Evolutionary conservation across 2,797 vertebrate genomes (phyloP), one percentile per base, ranked within the genome.

Genomic region (Lycodopsis pacificus): DNA sequence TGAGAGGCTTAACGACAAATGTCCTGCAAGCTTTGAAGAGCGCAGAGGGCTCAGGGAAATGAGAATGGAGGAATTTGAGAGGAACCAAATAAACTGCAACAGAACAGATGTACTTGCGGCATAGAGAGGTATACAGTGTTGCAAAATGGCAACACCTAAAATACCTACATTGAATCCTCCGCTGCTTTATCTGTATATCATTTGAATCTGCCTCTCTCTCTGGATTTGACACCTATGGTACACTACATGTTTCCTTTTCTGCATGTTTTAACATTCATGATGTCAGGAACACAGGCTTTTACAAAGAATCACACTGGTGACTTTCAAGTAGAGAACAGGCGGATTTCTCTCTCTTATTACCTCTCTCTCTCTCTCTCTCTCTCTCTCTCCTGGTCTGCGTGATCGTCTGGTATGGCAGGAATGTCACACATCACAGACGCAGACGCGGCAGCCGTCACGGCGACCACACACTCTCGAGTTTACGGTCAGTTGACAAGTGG

Each of bases 371-470:
- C 19, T 38, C 46, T 20, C 46, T 46, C 9, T 42, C 49, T 40
- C 53, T 11, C 48, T 53, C 30, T 36, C 25, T 68, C 54, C 64
- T 19, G 40, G 83, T 79, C 78, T 92, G 86, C 84, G 78, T 88
- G 79, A 86, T 86, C 54, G 76, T 93, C 87, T 94, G 94, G 92
- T 91, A 95, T 95, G 93, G 76, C 81, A 88, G 88, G 94, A 95
- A 95, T 95, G 92, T 91, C 88, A 93, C 89, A 93, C 91, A 84
- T 86, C 85, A 80, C 85, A 83, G 81, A 86, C 73, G 56, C 82
- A 87, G 79, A 82, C 66, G 53, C 82, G 63, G 83, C 83, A 79
- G 76, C 86, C 82, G 81, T 86, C 87, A 63, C 44, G 53, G 78
- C 80, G 79, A 85, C 89, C 85, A 85, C 91, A 88, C 88, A 89